Evolutionary conservation across 2,113 vertebrate species (phyloP).

Genomic region (Lethenteron reissneri): DNA sequence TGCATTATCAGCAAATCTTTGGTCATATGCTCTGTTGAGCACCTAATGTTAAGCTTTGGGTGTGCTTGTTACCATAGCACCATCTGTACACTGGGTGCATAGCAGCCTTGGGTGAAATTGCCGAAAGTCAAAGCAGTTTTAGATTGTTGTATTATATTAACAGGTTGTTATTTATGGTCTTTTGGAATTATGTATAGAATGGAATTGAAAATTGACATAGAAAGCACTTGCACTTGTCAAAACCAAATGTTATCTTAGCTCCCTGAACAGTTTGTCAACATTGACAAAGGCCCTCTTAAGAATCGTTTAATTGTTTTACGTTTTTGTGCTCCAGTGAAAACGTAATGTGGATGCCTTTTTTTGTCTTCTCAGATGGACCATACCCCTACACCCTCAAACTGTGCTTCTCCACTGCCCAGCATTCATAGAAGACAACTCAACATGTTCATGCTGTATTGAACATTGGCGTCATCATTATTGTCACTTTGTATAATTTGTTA

Average conservation of each 20-base stretch:
- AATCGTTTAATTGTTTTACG: neutral
- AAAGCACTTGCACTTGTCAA: neutral
- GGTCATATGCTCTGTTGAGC: neutral
- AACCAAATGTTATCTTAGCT: neutral
- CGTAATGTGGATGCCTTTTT: conserved; percentile 9
- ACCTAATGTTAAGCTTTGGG: too few species aligned
- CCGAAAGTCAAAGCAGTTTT: neutral
- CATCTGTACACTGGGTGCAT: neutral
- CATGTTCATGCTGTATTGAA: too few species aligned
- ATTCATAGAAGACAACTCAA: neutral
- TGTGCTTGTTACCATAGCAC: too few species aligned
- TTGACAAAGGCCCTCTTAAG: neutral
- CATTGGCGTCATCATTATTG: too few species aligned
- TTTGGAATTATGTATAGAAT: neutral
- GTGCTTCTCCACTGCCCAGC: conserved; percentile 43
- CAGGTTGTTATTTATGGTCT: too few species aligned
- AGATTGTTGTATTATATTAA: too few species aligned
- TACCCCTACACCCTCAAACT: conserved; percentile 93
- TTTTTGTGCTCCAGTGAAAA: neutral
- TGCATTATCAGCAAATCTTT: neutral
- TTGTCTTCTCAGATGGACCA: conserved; percentile 54
- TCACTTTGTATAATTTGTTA: too few species aligned
- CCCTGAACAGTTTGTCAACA: neutral
- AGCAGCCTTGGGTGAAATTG: neutral
- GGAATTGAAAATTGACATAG: neutral